A percentile compares a stretch with the other conserved stretches of the same genome.
phyloP scores from a whole-genome alignment of 2,113 vertebrate genomes.

The Neopipo cinnamomea region DNA sequence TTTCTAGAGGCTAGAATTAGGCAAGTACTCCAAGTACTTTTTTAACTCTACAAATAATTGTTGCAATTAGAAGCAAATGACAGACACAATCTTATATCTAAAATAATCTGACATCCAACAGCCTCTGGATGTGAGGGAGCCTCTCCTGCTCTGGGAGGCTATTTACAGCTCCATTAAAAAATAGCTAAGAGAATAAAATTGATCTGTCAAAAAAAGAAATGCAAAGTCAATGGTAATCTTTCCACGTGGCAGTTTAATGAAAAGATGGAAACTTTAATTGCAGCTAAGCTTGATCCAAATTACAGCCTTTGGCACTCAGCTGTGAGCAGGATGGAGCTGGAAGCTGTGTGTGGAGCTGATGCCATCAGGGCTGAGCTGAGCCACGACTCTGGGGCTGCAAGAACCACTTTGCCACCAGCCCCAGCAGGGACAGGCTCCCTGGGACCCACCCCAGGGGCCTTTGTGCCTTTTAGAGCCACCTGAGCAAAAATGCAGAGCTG shows the following conservation, averaged over 20 bases:
- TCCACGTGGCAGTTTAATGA: not conserved
- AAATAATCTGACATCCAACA: constrained; percentile 12
- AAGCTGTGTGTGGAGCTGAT: not conserved
- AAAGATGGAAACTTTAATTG: constrained; percentile 47
- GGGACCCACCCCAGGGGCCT: not conserved
- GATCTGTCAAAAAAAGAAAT: constrained; percentile 45
- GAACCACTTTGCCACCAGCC: not conserved
- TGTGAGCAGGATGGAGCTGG: not conserved
- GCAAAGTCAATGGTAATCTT: constrained; percentile 28
- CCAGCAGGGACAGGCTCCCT: not conserved
- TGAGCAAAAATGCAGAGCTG: not conserved
- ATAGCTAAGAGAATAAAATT: not conserved
- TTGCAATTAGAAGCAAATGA: constrained; percentile 55
- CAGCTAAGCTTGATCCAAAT: constrained; percentile 10
- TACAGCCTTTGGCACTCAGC: not conserved
- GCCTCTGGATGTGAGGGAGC: not conserved
- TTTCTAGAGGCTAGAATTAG: constrained; percentile 59
- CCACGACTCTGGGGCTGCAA: not conserved
- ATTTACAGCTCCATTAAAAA: constrained; percentile 50
- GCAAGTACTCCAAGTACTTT: constrained; percentile 41
- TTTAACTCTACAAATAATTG: constrained; percentile 53
- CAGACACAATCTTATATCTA: not conserved
- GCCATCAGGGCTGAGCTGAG: not conserved
- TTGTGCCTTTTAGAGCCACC: not conserved
- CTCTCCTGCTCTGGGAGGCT: not conserved